phyloP scores from a whole-genome alignment of 2,113 vertebrate species.

The Hippoglossus stenolepis region DNA sequence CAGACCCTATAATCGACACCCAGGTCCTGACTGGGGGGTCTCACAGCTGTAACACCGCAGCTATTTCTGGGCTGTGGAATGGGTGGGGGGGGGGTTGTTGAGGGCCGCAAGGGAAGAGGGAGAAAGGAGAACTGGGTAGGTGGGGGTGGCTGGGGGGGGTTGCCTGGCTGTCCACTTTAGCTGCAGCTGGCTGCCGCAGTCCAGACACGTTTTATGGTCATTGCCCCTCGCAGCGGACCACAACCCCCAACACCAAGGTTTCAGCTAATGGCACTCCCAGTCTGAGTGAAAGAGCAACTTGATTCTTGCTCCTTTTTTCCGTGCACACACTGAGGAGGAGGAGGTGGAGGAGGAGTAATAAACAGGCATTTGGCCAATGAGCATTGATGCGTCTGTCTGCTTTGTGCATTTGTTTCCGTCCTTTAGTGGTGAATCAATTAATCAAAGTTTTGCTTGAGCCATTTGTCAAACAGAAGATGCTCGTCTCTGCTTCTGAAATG shows the following conservation, averaged over 20 bases:
- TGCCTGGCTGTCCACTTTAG: conserved; percentile 60
- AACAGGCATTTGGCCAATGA: conserved; percentile 70
- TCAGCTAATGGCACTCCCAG: conserved; percentile 79
- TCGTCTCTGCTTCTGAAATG: neutral
- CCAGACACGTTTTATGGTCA: conserved; percentile 84
- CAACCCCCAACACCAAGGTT: conserved; percentile 85
- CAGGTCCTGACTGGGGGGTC: conserved; percentile 73
- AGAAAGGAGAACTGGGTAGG: conserved; percentile 50
- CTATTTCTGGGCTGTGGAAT: conserved; percentile 73
- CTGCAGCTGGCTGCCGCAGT: conserved; percentile 77
- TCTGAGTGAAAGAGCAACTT: conserved; percentile 79
- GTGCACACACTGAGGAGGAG: conserved; percentile 17
- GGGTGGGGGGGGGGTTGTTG: conserved; percentile 70
- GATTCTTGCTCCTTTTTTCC: conserved; percentile 70
- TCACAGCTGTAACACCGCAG: conserved; percentile 74
- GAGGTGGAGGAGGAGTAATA: conserved; percentile 54
- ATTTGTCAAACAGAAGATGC: conserved; percentile 7
- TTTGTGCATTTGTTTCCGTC: conserved; percentile 53
- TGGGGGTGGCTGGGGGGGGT: conserved; percentile 7
- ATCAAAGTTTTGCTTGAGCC: conserved; percentile 7
- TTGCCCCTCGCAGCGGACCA: conserved; percentile 77
- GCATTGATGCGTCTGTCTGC: conserved; percentile 55
- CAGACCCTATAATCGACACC: conserved; percentile 71
- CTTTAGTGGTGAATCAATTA: conserved; percentile 34
- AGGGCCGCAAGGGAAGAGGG: conserved; percentile 18